Evolutionary conservation across 2,888 invertebrate species (phyloP).

Genomic region (Lucinisca nassula): DNA sequence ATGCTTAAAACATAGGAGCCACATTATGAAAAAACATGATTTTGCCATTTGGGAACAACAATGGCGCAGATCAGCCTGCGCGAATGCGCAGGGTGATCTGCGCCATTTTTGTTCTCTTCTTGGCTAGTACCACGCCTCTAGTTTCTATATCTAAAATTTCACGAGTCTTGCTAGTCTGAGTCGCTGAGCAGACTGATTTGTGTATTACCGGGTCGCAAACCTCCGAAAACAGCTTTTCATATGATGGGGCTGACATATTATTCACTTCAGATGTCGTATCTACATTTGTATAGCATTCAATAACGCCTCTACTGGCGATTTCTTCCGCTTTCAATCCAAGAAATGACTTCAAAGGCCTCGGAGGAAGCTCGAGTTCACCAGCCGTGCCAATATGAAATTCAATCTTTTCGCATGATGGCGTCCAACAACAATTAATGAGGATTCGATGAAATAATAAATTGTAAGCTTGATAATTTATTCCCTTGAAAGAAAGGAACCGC

Average conservation of each 20-base stretch:
- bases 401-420: neutral
- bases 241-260: no score
- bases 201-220: no score
- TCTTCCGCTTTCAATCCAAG: slow-evolving; percentile 8
- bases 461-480: slow-evolving; percentile 22
- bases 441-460: slow-evolving; percentile 41
- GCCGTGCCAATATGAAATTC: slow-evolving; percentile 17
- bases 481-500: neutral
- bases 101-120: no score
- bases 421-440: slow-evolving; percentile 42
- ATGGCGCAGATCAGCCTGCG: no score
- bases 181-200: no score
- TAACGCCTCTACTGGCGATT: neutral
- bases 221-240: no score
- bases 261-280: neutral
- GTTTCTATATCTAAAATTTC: no score
- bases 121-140: no score
- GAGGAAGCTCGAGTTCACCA: slow-evolving; percentile 7
- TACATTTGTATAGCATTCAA: slow-evolving; percentile 8
- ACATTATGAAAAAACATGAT: no score
- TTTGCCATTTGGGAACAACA: no score
- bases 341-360: slow-evolving; percentile 8
- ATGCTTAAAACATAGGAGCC: slow-evolving; percentile 7
- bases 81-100: no score
- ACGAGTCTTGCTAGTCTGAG: no score